Evolutionary conservation across 2,797 vertebrate genomes (phyloP).

Genomic region (Dendrocincla fuliginosa): DNA sequence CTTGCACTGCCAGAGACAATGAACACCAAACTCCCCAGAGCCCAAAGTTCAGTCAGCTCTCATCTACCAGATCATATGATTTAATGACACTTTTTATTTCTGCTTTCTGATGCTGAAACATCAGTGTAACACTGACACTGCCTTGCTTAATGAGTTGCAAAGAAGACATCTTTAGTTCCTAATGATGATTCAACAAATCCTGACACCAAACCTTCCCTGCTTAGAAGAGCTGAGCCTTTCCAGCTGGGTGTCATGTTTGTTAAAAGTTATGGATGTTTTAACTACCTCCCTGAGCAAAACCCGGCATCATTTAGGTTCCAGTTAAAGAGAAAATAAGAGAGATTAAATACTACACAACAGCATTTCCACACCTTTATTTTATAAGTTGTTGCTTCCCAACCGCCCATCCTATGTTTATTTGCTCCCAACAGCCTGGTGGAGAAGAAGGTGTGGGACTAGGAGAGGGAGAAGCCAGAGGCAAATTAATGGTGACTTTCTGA

Average conservation of each 20-base stretch:
- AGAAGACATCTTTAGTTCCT: background rate
- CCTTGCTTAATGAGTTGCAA: background rate
- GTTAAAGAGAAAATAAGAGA: background rate
- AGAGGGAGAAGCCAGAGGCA: background rate
- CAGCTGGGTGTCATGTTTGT: rapidly evolving
- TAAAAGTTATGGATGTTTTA: background rate
- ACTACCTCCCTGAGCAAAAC: background rate
- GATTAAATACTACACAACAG: background rate
- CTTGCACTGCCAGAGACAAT: background rate
- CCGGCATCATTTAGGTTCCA: background rate
- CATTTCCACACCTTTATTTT: background rate
- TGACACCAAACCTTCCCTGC: background rate
- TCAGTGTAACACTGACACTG: background rate
- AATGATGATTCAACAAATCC: background rate
- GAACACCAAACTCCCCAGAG: rapidly evolving
- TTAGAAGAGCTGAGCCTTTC: background rate
- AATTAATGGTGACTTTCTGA: background rate
- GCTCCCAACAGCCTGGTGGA: background rate
- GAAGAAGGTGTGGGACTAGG: background rate
- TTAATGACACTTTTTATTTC: background rate
- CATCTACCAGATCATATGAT: background rate
- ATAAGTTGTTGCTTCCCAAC: background rate
- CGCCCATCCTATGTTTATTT: background rate
- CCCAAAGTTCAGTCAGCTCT: background rate
- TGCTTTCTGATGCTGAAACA: background rate